These are phyloP conservation scores for Drosophila simulans DNA, from an alignment of 1,140 invertebrate species.

Conservation along the genomic window DNA sequence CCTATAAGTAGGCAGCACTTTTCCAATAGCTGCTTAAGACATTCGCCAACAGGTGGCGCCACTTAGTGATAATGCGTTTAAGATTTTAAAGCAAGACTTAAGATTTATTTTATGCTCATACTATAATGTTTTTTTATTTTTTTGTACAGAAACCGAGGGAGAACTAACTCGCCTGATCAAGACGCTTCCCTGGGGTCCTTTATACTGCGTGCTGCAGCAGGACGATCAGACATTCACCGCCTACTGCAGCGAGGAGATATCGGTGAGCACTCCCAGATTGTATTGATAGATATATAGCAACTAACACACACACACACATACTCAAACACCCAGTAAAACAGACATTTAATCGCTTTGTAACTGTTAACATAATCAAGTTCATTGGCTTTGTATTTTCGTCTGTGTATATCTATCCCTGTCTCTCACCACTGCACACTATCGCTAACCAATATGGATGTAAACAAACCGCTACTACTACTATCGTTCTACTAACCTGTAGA, in stretches of 20 bases:
- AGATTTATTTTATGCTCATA: background rate
- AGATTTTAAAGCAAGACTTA: no score
- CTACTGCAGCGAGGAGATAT: constrained; percentile 94
- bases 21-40: constrained; percentile 1
- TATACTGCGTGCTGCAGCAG: constrained; percentile 94
- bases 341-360: constrained; percentile 17
- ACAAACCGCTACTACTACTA: constrained; percentile 37
- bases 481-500: constrained; percentile 64
- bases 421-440: constrained; percentile 53
- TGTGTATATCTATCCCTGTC: constrained; percentile 49
- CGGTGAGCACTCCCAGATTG: constrained; percentile 85
- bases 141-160: constrained; percentile 74
- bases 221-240: constrained; percentile 93
- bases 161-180: constrained; percentile 72
- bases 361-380: constrained; percentile 18
- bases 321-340: no score
- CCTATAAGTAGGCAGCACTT: constrained; percentile 47
- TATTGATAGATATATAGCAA: background rate
- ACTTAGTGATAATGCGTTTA: background rate
- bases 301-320: constrained; percentile 3
- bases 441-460: constrained; percentile 38
- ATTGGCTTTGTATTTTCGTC: constrained; percentile 48
- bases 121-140: background rate
- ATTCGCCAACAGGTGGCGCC: constrained; percentile 34
- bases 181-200: constrained; percentile 91